These are phyloP conservation scores for Epiblema foenella DNA, from an alignment of 2,888 invertebrate species.

Conservation along the genomic window DNA sequence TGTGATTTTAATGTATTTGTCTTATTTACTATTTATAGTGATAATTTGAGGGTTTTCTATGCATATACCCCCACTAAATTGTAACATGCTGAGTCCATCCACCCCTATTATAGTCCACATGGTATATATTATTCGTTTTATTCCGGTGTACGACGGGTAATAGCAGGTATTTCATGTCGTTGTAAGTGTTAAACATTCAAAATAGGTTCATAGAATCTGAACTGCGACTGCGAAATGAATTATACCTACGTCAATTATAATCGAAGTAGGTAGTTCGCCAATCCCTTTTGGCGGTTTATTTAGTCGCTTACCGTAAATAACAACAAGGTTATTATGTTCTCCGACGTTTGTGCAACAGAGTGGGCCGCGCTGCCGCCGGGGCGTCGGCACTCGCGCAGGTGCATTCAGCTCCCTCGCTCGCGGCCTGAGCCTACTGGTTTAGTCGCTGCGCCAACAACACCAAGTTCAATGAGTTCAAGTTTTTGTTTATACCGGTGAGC, in stretches of 20 bases:
- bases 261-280: slow-evolving; percentile 20
- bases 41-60: too few species aligned
- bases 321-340: slow-evolving; percentile 45
- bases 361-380: slow-evolving; percentile 39
- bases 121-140: too few species aligned
- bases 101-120: too few species aligned
- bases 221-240: background rate
- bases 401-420: slow-evolving; percentile 52
- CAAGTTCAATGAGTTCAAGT: slow-evolving; percentile 20
- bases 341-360: slow-evolving; percentile 50
- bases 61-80: too few species aligned
- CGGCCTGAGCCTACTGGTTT: slow-evolving; percentile 54
- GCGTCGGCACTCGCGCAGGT: slow-evolving; percentile 57
- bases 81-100: too few species aligned
- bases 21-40: too few species aligned
- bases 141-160: too few species aligned
- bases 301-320: slow-evolving; percentile 44
- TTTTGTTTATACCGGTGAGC: slow-evolving; percentile 7
- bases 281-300: slow-evolving; percentile 37
- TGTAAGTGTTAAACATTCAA: background rate
- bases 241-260: background rate
- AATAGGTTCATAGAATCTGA: background rate
- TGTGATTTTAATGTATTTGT: too few species aligned
- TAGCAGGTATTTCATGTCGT: background rate
- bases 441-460: slow-evolving; percentile 47